Conservation (phyloP, 2,888 invertebrate genomes). For the Nomada fabriciana region DNA sequence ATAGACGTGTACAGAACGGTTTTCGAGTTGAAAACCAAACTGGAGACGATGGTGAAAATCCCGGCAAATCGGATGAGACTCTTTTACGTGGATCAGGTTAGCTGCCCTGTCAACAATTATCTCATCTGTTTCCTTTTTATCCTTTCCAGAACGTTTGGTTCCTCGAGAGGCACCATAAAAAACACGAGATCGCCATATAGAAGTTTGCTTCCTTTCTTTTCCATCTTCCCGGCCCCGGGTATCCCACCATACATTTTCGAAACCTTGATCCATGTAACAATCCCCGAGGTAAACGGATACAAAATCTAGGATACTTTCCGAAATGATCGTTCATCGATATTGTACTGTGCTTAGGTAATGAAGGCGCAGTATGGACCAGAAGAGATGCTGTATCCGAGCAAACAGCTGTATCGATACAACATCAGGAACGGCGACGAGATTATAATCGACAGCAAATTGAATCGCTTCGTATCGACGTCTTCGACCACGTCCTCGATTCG, state of each 20-base stretch:
- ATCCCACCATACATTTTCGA: conserved; percentile 9
- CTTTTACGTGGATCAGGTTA: conserved; percentile 93
- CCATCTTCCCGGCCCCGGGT: conserved; percentile 17
- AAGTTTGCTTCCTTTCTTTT: neutral
- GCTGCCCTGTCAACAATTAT: conserved; percentile 15
- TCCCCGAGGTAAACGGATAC: conserved; percentile 34
- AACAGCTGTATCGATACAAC: conserved; percentile 96
- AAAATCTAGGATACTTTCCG: neutral
- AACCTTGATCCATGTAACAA: neutral
- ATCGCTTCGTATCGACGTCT: conserved; percentile 84
- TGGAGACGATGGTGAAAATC: conserved; percentile 93
- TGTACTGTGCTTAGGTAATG: conserved; percentile 80
- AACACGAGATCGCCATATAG: conserved; percentile 70
- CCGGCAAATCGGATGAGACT: conserved; percentile 94
- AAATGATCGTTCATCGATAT: neutral
- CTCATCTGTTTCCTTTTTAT: conserved; percentile 14
- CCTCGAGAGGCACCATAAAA: conserved; percentile 62
- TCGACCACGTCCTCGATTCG: conserved; percentile 80
- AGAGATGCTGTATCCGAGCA: conserved; percentile 95
- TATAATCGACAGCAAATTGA: conserved; percentile 92
- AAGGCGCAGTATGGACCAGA: conserved; percentile 89
- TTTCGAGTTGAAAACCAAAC: conserved; percentile 91
- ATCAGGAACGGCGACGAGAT: conserved; percentile 96
- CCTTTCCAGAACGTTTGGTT: conserved; percentile 72
- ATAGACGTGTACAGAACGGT: conserved; percentile 88